Evolutionary conservation across 1,140 invertebrate species (phyloP).

Genomic region (Euwallacea similis): DNA sequence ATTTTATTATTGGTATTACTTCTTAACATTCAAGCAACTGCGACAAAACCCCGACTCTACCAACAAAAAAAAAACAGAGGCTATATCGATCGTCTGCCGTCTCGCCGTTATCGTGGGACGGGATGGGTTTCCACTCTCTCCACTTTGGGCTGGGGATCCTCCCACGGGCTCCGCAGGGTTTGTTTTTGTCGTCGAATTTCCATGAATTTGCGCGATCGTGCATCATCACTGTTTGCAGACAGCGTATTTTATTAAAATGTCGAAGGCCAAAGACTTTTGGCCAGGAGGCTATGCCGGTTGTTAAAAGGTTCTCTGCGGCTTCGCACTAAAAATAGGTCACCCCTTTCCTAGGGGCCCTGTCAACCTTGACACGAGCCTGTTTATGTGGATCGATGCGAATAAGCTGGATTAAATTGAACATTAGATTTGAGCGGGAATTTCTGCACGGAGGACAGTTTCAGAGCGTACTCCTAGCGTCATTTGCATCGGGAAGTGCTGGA

Average conservation of each 20-base stretch:
- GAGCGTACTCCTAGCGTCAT: too few species aligned
- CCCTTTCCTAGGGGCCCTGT: background rate
- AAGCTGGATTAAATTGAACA: background rate
- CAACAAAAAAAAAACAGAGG: constrained; percentile 10
- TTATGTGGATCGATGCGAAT: constrained; percentile 2
- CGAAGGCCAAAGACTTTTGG: too few species aligned
- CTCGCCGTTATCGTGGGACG: constrained; percentile 19
- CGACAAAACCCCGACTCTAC: constrained; percentile 4
- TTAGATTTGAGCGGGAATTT: too few species aligned
- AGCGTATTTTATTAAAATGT: too few species aligned
- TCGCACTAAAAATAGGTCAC: constrained; percentile 10
- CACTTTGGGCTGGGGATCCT: constrained; percentile 7
- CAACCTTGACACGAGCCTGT: constrained; percentile 11
- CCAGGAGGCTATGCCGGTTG: too few species aligned
- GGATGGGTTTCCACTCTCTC: constrained; percentile 12
- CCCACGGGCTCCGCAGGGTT: constrained; percentile 5
- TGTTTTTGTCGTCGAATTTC: constrained; percentile 28
- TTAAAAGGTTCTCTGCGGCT: background rate
- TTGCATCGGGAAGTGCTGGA: too few species aligned
- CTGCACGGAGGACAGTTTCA: too few species aligned
- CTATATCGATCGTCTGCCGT: constrained; percentile 22
- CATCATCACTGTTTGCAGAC: background rate
- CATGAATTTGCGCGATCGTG: constrained; percentile 12
- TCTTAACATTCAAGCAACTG: background rate
- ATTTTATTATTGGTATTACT: background rate